These are phyloP conservation scores for Tarsius wallacei DNA, from an alignment of 2,797 vertebrate genomes.

Conservation along the genomic window DNA sequence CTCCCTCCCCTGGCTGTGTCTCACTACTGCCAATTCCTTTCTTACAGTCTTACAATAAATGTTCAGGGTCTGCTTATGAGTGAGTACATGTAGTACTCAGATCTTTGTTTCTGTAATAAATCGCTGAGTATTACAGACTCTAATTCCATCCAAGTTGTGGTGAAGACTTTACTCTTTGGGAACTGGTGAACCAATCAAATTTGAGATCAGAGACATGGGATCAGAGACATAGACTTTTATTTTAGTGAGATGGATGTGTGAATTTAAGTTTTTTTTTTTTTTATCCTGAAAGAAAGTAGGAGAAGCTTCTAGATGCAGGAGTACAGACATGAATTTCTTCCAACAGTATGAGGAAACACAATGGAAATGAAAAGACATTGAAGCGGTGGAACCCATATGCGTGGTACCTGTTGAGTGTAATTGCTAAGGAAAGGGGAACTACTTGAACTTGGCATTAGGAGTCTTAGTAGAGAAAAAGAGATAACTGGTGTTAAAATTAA, in stretches of 20 bases:
- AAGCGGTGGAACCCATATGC: not conserved
- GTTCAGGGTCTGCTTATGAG: no score
- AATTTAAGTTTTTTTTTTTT: not conserved
- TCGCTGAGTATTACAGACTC: no score
- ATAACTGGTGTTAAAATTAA: not conserved
- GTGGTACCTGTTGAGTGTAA: not conserved
- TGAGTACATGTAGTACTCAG: no score
- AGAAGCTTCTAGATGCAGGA: not conserved
- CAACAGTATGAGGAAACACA: not conserved
- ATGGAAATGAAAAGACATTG: not conserved
- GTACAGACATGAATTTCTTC: not conserved
- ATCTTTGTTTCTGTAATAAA: no score
- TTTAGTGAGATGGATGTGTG: not conserved
- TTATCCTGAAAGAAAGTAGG: not conserved
- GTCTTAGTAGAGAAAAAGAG: not conserved
- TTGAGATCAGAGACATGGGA: not conserved
- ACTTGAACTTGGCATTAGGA: not conserved
- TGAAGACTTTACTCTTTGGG: not conserved
- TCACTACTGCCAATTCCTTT: no score
- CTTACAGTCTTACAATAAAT: no score
- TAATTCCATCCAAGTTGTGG: no score
- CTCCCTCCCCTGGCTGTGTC: no score
- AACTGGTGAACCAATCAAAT: not conserved
- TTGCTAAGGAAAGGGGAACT: not conserved
- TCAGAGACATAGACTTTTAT: not conserved